Evolutionary conservation across 2,113 vertebrate genomes (phyloP).

Genomic region (Argyrosomus japonicus): DNA sequence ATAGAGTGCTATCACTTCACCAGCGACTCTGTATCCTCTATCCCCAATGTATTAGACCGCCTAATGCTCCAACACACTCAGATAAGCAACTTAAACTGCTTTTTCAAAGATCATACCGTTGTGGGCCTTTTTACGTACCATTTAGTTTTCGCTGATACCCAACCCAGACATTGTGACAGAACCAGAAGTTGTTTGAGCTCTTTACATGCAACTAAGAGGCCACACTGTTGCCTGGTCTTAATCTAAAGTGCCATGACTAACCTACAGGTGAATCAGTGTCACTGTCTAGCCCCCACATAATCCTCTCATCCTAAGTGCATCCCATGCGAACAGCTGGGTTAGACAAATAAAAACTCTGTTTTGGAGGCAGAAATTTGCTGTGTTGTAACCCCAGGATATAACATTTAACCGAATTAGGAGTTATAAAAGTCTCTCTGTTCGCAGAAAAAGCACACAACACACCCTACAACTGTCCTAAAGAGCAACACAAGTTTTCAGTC

Average conservation of each 20-base stretch:
- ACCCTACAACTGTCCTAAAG: background rate
- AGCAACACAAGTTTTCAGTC: slow-evolving; percentile 38
- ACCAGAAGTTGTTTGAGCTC: slow-evolving; percentile 27
- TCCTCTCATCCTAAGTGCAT: slow-evolving; percentile 74
- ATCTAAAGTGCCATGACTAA: slow-evolving; percentile 57
- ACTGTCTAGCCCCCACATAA: slow-evolving; percentile 56
- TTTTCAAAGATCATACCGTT: slow-evolving; percentile 53
- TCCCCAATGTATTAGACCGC: slow-evolving; percentile 61
- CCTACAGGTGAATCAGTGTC: slow-evolving; percentile 65
- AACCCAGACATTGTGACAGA: slow-evolving; percentile 29
- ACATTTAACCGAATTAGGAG: slow-evolving; percentile 31
- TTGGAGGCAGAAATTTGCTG: slow-evolving; percentile 36
- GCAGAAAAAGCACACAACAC: background rate
- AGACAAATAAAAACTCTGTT: slow-evolving; percentile 47
- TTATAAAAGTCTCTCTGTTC: slow-evolving; percentile 1
- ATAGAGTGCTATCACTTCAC: slow-evolving; percentile 58
- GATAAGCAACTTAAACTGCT: slow-evolving; percentile 71
- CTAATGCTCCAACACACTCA: slow-evolving; percentile 62
- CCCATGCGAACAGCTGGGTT: slow-evolving; percentile 65
- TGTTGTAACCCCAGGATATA: slow-evolving; percentile 18
- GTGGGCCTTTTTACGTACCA: background rate
- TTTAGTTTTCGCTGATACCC: slow-evolving; percentile 49
- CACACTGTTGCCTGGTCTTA: slow-evolving; percentile 33
- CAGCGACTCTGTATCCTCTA: slow-evolving; percentile 41
- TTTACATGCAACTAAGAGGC: slow-evolving; percentile 38